Evolutionary conservation across 2,888 invertebrate species (phyloP), one percentile per base, ranked within the genome.

Genomic region (Ennomos erosarius): DNA sequence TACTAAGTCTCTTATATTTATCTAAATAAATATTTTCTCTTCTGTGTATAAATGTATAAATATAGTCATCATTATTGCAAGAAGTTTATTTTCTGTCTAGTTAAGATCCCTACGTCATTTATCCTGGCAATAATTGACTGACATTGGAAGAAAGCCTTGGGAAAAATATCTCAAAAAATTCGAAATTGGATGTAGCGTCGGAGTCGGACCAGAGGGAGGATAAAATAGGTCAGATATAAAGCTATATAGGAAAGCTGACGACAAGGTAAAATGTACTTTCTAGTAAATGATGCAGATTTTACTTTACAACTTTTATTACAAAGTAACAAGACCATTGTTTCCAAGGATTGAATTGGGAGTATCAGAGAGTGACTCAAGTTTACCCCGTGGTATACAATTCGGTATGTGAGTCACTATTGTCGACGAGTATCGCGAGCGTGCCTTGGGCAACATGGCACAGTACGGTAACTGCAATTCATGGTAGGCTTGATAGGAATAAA

Each of bases 381-480:
- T 26, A 26, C 3, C 13, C 39, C n/a, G 36, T 35, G 13, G 11
- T 48, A 26, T 26, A 54, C 42, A 42, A 44, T 45, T 37, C 38
- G 16, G 35, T 10, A 33, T 52, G 33, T 57, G 57, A 57, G 51
- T 57, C 57, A 52, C 57, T 39, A 36, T 8, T 13, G 11, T 0
- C 39, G 12, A 26, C 26, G 49, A 26, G 26, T n/a, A 10, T 10
- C 16, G 37, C 35, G 44, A 45, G 45, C 49, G 55, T 55, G 49
- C 55, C 55, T 44, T 39, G 49, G 49, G 44, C 44, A 39, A 39
- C 44, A 39, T 45, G 55, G 44, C 49, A 44, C 49, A 44, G 45
- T 38, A 44, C 44, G 33, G 49, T 13, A 49, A 55, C 49, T 55
- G 55, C 48, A 49, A 49, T 43, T 47, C 47, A 42, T 42, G 36